Evolutionary conservation across 2,113 vertebrate genomes (phyloP), one percentile per base, ranked within the genome.

Genomic region (Peromyscus polionotus): DNA sequence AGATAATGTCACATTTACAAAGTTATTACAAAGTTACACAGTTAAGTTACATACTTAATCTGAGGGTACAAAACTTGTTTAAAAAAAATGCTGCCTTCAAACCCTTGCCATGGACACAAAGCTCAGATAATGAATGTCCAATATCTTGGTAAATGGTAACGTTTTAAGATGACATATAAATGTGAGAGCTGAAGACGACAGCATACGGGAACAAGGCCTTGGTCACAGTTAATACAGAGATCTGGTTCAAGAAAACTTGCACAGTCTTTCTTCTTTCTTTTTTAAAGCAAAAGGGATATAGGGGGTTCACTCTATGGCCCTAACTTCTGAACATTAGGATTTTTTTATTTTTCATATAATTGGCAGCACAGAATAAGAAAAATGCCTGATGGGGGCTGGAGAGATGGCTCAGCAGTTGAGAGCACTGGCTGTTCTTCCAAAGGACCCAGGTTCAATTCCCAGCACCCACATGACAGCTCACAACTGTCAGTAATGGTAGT

Each of bases 1-100:
- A 76, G 67, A 92, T 63, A 95, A 90, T 54, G 59, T 94, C 65
- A 63, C 11, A 79, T 94, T 84, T 77, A 91, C 28, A 54, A 95
- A 91, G 88, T 1, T 76, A 39, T 79, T 42, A 42, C 42, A 42
- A 42, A 42, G 42, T 42, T 42, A 42, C 42, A 42, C 42, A 42
- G 42, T 42, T 42, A 42, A 42, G 42, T 92, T 51, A 12, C 48
- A 86, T 73, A 79, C 7, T 87, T 75, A 92, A 63, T 19, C 28
- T 39, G 24, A 94, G 31, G 36, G 22, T 88, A 83, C 11, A 59
- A 33, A 57, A 83, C 59, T 84, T 88, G 88, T n/a, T 26, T 42
- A 42, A 39, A 65, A 90, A 65, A 20, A 7, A 54, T 72, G 54
- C 42, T 79, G 59, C 33, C 48, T 90, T 93, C 54, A 79, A 59